phyloP scores from a whole-genome alignment of 2,797 vertebrate genomes.

The Bucorvus abyssinicus region DNA sequence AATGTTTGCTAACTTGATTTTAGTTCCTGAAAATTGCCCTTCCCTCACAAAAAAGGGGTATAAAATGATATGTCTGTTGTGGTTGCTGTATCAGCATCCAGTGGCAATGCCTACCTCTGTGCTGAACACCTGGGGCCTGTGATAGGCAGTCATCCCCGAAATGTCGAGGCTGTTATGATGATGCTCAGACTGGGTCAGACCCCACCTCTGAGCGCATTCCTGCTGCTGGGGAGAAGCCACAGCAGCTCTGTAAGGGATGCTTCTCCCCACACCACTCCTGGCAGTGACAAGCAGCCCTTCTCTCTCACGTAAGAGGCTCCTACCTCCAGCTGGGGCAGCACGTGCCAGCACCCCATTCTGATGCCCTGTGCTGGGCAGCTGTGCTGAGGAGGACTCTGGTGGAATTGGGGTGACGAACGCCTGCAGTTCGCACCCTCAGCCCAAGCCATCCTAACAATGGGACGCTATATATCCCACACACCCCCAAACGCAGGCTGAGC shows the following conservation, averaged over 20 bases:
- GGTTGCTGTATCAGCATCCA: neutral
- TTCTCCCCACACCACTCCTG: neutral
- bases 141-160: fast-evolving
- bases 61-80: neutral
- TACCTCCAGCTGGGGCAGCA: neutral
- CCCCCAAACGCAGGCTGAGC: neutral
- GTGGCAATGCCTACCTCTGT: neutral
- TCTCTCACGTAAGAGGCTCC: neutral
- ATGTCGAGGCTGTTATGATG: neutral
- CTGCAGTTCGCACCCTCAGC: neutral
- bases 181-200: neutral
- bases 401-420: neutral
- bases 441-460: neutral
- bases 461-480: neutral
- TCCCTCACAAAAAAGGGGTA: neutral
- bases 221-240: neutral
- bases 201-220: neutral
- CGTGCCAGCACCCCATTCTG: neutral
- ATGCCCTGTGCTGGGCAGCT: neutral
- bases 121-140: neutral
- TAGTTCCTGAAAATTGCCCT: neutral
- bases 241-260: neutral
- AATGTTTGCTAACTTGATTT: neutral
- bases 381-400: neutral
- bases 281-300: neutral